Percentiles rank a stretch among this genome's conserved stretches.
These are phyloP conservation scores for Tachina grossa DNA, from an alignment of 2,888 invertebrate genomes.

Conservation along the genomic window DNA sequence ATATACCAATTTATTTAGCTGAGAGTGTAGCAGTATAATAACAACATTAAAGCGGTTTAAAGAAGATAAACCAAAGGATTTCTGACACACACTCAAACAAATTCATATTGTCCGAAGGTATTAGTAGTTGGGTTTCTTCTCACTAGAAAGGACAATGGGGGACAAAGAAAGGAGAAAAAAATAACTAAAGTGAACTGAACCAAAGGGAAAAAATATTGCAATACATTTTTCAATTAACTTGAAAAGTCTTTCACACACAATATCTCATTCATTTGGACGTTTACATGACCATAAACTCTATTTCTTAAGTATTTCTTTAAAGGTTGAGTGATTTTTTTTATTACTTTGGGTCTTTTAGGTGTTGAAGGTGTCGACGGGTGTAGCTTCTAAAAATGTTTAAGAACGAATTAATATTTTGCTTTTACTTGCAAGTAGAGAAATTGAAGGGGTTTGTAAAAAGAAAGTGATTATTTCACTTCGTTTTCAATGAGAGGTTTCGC, in stretches of 20 bases:
- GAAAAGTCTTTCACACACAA: constrained; percentile 19
- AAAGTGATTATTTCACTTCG: constrained; percentile 32
- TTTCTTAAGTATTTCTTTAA: constrained; percentile 9
- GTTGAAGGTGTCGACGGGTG: neutral
- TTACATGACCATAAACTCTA: constrained; percentile 17
- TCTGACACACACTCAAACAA: constrained; percentile 27
- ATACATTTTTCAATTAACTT: constrained; percentile 65
- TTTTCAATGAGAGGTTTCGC: constrained; percentile 28
- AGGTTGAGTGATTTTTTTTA: constrained; percentile 13
- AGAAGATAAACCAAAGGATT: constrained; percentile 54
- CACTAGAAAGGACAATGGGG: neutral
- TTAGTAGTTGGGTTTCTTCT: constrained; percentile 8
- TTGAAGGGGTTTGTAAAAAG: constrained; percentile 2
- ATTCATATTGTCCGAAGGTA: constrained; percentile 26
- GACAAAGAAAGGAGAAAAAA: neutral
- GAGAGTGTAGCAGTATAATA: constrained; percentile 10
- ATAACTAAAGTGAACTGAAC: constrained; percentile 11
- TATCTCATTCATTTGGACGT: neutral
- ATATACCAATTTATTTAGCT: constrained; percentile 3
- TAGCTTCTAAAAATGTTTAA: constrained; percentile 15
- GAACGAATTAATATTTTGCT: constrained; percentile 21
- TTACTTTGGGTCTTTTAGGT: neutral
- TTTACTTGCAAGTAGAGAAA: neutral
- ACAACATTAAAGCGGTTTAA: constrained; percentile 59
- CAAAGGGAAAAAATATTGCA: constrained; percentile 11